phyloP scores from a whole-genome alignment of 2,888 invertebrate genomes.

The Apantesis nais region DNA sequence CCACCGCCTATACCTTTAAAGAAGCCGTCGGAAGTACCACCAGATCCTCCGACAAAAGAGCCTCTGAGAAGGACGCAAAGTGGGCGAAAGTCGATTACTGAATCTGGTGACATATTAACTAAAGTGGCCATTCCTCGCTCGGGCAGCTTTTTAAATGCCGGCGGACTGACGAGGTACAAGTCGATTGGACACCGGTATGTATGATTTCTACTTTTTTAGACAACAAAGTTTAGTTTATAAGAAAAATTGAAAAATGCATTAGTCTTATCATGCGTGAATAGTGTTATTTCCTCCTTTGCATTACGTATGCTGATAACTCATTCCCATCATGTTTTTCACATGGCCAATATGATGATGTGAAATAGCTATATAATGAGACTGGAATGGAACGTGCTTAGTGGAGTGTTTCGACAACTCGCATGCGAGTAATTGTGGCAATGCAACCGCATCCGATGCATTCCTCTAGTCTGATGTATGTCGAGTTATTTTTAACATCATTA shows the following conservation, averaged over 20 bases:
- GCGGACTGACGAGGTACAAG: constrained; percentile 91
- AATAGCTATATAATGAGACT: constrained; percentile 64
- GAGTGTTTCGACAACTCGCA: constrained; percentile 74
- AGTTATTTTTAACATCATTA: constrained; percentile 51
- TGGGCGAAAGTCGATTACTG: constrained; percentile 78
- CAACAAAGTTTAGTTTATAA: constrained; percentile 52
- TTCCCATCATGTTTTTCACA: constrained; percentile 50
- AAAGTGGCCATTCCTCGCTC: constrained; percentile 94
- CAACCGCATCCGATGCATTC: constrained; percentile 77
- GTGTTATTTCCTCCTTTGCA: constrained; percentile 63
- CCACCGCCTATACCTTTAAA: constrained; percentile 81
- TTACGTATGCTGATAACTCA: constrained; percentile 54
- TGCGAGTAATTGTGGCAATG: constrained; percentile 73
- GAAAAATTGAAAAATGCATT: constrained; percentile 48
- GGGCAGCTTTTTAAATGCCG: constrained; percentile 93
- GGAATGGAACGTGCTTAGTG: constrained; percentile 68
- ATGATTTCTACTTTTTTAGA: constrained; percentile 51
- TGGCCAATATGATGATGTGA: constrained; percentile 56
- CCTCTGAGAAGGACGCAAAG: constrained; percentile 79
- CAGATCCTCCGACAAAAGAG: constrained; percentile 63
- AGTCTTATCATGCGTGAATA: constrained; percentile 56
- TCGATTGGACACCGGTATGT: constrained; percentile 88
- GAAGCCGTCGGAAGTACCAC: constrained; percentile 60
- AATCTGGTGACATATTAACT: constrained; percentile 92
- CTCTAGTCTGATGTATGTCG: constrained; percentile 63